Evolutionary conservation across 1,140 invertebrate genomes (phyloP), one percentile per base, ranked within the genome.

Genomic region (Venustaconcha ellipsiformis): DNA sequence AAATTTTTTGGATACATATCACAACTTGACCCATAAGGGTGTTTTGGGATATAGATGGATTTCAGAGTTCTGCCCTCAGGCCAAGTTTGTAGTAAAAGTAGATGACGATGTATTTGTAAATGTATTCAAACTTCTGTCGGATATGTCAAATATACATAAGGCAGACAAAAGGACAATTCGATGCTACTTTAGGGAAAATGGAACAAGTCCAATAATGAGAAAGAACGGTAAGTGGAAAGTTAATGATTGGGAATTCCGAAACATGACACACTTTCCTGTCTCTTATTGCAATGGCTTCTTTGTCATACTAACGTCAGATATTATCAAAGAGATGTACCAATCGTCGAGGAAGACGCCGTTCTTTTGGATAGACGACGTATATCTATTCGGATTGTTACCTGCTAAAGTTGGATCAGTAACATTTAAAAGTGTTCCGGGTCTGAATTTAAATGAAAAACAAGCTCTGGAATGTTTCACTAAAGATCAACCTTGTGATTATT

Each of bases 101-200:
- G 96, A 98, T 87, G 96, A 97, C 88, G 96, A 98, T 86, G 95
- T 95, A 77, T 93, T 95, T 63, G 92, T 96, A 18, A 91, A 92
- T 83, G 81, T 91, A 5, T 85, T 85, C 69, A 65, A 67, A 37
- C 68, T 86, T 11, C 48, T 84, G 57, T 74, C 78, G 23, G 75
- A 84, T 62, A 82, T 86, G 82, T 75, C 80, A 2, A 64, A 76
- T 30, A 59, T 81, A 18, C 73, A 72, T n/a, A 23, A 65, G 0
- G 72, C 70, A 20, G 30, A 58, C 6, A 70, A 67, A 17, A 48
- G 57, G 14, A 78, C 80, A 14, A 74, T 85, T 12, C 60, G 68
- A 57, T 85, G 84, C 57, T 71, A 80, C 20, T 66, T 72, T 11
- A 82, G 80, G 55, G 60, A 66, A 15, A 72, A 70, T 13, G 70